Evolutionary conservation across 2,113 vertebrate genomes (phyloP).

Genomic region (Aramus guarauna): DNA sequence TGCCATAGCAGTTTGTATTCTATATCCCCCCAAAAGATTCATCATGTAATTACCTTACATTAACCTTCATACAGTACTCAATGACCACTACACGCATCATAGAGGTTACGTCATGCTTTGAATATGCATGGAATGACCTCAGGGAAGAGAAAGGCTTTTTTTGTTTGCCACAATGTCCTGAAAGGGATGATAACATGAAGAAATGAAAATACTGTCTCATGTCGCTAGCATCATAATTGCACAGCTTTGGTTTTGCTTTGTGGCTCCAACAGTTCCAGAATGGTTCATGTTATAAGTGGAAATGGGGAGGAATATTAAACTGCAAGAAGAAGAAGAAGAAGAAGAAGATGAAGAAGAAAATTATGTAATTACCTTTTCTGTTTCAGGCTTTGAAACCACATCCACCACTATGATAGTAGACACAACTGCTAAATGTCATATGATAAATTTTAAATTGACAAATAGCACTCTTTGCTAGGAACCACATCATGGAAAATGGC

Average conservation of each 20-base stretch:
- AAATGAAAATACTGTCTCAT: not conserved
- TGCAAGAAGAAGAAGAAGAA: not conserved
- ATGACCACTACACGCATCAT: not conserved
- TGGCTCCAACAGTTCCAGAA: not conserved
- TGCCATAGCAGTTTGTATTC: not conserved
- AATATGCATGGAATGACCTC: not conserved
- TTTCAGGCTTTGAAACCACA: constrained; percentile 7
- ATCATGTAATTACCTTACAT: not conserved
- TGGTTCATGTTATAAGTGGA: not conserved
- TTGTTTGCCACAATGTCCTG: not conserved
- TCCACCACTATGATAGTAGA: not conserved
- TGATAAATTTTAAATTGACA: constrained; percentile 37
- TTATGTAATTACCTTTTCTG: not conserved
- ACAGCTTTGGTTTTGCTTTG: not conserved
- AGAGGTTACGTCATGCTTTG: not conserved
- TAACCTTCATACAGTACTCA: not conserved
- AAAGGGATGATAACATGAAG: not conserved
- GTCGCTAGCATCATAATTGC: not conserved
- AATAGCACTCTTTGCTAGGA: not conserved
- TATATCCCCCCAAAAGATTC: not conserved
- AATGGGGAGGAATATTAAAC: not conserved
- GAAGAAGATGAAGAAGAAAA: not conserved
- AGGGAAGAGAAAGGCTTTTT: not conserved
- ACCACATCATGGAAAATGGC: constrained; percentile 6
- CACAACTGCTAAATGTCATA: not conserved